These are phyloP conservation scores for Silurus meridionalis DNA, from an alignment of 2,113 vertebrate species.

Conservation along the genomic window DNA sequence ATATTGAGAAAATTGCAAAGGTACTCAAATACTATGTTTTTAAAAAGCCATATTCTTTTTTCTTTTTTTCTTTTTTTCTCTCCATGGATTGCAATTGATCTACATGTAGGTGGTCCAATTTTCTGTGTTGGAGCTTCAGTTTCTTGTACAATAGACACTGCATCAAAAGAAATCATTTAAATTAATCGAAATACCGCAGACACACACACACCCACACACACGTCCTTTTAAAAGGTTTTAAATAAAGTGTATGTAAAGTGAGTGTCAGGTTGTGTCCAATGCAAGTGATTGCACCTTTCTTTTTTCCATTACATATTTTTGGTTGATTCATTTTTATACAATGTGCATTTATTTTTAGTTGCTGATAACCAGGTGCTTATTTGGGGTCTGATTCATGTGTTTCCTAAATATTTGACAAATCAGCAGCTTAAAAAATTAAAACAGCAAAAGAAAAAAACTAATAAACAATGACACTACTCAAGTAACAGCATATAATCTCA, in stretches of 20 bases:
- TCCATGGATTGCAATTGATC: constrained; percentile 67
- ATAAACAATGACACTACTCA: constrained; percentile 38
- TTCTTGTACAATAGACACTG: constrained; percentile 64
- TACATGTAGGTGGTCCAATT: constrained; percentile 68
- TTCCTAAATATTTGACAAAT: constrained; percentile 46
- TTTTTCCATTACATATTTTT: constrained; percentile 32
- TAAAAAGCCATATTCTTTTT: constrained; percentile 69
- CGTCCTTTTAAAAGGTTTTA: neutral
- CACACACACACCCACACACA: too few species aligned
- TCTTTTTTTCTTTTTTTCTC: neutral
- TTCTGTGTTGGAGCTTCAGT: constrained; percentile 62
- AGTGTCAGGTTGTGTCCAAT: constrained; percentile 76
- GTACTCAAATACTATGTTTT: constrained; percentile 70
- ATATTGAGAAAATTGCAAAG: constrained; percentile 62
- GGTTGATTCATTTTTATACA: constrained; percentile 14
- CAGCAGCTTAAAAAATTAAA: constrained; percentile 64
- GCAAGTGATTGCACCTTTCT: constrained; percentile 61
- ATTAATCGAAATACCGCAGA: constrained; percentile 15
- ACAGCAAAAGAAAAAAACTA: constrained; percentile 29
- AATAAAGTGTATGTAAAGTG: constrained; percentile 64
- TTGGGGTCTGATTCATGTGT: neutral
- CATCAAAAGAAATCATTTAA: constrained; percentile 57
- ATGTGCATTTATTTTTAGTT: constrained; percentile 37
- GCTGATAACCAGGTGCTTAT: constrained; percentile 53
- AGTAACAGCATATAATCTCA: constrained; percentile 44